These are phyloP conservation scores for Cololabis saira DNA, from an alignment of 2,113 vertebrate genomes.

Conservation along the genomic window DNA sequence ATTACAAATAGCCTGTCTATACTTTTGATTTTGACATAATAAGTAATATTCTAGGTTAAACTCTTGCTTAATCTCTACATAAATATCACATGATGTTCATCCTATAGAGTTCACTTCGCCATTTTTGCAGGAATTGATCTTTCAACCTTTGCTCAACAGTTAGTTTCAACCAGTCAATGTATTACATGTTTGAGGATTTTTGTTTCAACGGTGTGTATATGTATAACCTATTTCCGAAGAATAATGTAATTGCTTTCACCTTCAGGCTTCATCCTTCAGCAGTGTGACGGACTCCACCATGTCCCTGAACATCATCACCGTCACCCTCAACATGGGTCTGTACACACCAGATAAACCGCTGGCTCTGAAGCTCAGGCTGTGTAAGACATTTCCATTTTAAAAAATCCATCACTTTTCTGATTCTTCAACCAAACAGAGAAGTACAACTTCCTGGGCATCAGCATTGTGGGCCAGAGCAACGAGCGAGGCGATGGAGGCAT, in stretches of 20 bases:
- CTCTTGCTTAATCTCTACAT: too few species aligned
- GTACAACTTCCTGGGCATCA: constrained; percentile 93
- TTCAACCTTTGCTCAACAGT: too few species aligned
- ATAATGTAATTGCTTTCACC: background rate
- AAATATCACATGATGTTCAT: too few species aligned
- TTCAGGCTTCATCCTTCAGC: constrained; percentile 89
- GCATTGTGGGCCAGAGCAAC: constrained; percentile 93
- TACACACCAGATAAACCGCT: background rate
- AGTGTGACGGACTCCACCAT: constrained; percentile 93
- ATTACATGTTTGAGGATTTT: too few species aligned
- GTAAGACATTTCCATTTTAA: background rate
- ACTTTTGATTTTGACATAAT: too few species aligned
- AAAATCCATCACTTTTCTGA: background rate
- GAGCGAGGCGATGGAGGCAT: constrained; percentile 91
- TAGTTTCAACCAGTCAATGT: too few species aligned
- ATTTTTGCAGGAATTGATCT: too few species aligned
- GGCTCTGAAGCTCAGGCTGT: background rate
- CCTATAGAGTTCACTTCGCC: too few species aligned
- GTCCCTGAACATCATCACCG: constrained; percentile 93
- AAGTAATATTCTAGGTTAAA: too few species aligned
- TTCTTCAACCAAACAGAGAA: constrained; percentile 81
- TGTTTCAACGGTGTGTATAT: background rate
- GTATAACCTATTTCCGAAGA: too few species aligned
- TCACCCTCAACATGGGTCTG: constrained; percentile 93
- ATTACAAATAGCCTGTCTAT: too few species aligned